These are phyloP conservation scores for Agriotes lineatus DNA, from an alignment of 2,888 invertebrate species.

Conservation along the genomic window DNA sequence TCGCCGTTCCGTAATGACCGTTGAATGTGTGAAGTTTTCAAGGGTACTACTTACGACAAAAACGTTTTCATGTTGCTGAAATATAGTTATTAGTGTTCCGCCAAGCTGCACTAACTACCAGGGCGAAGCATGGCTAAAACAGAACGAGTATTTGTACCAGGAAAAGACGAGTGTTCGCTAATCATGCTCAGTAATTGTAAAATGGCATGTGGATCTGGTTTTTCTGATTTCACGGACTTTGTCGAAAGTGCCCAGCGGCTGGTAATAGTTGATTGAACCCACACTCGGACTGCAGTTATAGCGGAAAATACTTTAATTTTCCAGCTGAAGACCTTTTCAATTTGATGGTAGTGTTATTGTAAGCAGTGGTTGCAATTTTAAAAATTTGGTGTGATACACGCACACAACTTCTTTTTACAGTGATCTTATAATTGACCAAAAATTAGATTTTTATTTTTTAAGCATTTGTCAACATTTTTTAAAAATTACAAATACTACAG, in stretches of 20 bases:
- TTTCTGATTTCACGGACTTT: slow-evolving; percentile 6
- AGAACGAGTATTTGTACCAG: background rate
- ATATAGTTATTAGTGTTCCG: background rate
- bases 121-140: background rate
- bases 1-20: background rate
- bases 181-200: slow-evolving; percentile 3
- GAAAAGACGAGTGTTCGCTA: background rate
- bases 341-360: too few species aligned
- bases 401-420: too few species aligned
- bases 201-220: slow-evolving; percentile 4
- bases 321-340: too few species aligned
- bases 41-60: background rate
- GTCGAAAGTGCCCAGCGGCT: background rate
- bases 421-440: too few species aligned
- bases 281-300: background rate
- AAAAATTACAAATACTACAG: too few species aligned
- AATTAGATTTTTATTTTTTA: too few species aligned
- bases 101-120: background rate
- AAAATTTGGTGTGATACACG: too few species aligned
- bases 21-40: background rate
- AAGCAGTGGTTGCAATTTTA: too few species aligned
- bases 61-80: background rate
- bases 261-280: slow-evolving; percentile 15
- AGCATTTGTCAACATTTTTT: too few species aligned
- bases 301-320: background rate